Conservation (phyloP, 1,140 invertebrate species). For the Laodelphax striatellus region DNA sequence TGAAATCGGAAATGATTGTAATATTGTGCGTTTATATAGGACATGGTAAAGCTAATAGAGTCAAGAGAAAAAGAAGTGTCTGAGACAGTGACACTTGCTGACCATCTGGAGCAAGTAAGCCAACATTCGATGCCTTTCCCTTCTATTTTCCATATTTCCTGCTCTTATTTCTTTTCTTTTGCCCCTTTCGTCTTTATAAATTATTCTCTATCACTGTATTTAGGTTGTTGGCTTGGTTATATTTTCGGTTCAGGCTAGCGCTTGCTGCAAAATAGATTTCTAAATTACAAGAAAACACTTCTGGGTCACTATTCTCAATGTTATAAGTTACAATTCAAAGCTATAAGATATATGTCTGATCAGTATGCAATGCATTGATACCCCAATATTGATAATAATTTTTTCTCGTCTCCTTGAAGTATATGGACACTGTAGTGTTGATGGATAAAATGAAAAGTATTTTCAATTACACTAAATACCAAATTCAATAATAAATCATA, state of each 20-base stretch:
- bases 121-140: conserved; percentile 1
- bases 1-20: no score
- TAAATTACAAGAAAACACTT: no score
- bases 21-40: conserved; percentile 35
- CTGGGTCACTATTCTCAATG: no score
- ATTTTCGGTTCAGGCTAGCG: neutral
- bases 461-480: no score
- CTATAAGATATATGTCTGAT: no score
- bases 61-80: conserved; percentile 54
- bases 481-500: no score
- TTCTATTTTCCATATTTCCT: conserved; percentile 6
- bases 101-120: conserved; percentile 79
- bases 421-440: no score
- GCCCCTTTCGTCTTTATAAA: neutral
- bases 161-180: conserved; percentile 3
- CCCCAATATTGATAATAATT: no score
- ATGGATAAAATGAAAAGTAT: no score
- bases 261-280: neutral
- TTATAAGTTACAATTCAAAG: no score
- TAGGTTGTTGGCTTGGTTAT: neutral
- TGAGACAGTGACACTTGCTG: conserved; percentile 59
- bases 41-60: conserved; percentile 61
- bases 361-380: no score
- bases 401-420: no score
- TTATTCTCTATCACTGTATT: neutral